Conservation (phyloP, 2,888 invertebrate species). For the Idaea dimidiata region DNA sequence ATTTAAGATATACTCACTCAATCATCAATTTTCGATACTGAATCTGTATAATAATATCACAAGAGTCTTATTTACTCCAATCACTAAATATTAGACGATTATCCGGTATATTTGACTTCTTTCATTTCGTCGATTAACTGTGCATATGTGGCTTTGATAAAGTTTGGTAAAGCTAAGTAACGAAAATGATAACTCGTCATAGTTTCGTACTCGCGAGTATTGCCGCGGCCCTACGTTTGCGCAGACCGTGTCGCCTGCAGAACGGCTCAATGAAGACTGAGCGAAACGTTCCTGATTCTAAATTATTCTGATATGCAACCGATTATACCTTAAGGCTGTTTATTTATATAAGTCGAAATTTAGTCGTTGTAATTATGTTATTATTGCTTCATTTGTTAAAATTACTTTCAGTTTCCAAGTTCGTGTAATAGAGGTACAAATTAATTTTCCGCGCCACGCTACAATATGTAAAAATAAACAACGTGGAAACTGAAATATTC, state of each 20-base stretch:
- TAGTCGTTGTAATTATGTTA: background rate
- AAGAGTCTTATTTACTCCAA: background rate
- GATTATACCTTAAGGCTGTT: background rate
- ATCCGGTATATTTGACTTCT: background rate
- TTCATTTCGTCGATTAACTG: background rate
- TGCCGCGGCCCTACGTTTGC: background rate
- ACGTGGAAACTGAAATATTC: constrained; percentile 2
- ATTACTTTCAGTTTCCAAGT: background rate
- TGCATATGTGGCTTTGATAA: background rate
- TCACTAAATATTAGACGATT: background rate
- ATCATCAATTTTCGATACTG: background rate
- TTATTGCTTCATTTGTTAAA: background rate
- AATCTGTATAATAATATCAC: background rate
- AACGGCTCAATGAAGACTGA: background rate
- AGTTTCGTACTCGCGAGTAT: background rate
- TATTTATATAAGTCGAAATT: background rate
- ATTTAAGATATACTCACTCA: background rate
- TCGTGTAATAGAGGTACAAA: background rate
- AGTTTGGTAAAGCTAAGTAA: background rate
- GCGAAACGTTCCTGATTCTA: background rate
- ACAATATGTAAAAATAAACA: background rate
- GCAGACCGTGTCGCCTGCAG: background rate
- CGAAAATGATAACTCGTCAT: background rate
- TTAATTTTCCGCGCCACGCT: background rate
- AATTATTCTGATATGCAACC: background rate